Evolutionary conservation across 2,888 invertebrate genomes (phyloP).

Genomic region (Limulus polyphemus): DNA sequence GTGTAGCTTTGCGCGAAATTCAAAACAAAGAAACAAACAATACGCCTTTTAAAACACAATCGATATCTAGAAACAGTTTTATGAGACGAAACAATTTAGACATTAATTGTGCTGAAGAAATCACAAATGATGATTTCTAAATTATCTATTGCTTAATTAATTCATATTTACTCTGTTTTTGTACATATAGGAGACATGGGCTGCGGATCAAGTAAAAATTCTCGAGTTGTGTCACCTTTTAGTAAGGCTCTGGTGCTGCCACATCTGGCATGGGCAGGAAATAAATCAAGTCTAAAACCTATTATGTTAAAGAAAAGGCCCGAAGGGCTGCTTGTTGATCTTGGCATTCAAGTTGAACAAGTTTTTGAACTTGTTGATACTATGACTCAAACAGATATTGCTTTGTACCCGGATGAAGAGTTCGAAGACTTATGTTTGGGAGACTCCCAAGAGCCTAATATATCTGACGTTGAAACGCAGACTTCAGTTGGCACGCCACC

Average conservation of each 20-base stretch:
- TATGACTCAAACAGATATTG: background rate
- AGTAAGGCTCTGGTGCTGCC: slow-evolving; percentile 19
- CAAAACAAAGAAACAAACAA: too few species aligned
- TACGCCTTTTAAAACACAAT: too few species aligned
- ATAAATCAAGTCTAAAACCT: too few species aligned
- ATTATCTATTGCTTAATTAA: too few species aligned
- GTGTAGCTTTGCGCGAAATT: too few species aligned
- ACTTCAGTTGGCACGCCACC: slow-evolving; percentile 9
- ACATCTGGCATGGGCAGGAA: slow-evolving; percentile 8
- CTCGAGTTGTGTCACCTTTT: slow-evolving; percentile 21
- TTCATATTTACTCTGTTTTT: background rate
- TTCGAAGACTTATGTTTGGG: background rate
- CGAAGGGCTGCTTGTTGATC: too few species aligned
- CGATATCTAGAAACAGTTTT: too few species aligned
- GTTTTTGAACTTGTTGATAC: background rate
- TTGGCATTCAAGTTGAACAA: background rate
- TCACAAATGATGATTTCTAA: too few species aligned
- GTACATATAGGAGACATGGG: slow-evolving; percentile 14
- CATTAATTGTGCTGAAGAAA: too few species aligned
- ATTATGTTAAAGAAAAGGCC: too few species aligned
- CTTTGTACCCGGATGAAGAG: background rate
- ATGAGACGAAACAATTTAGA: too few species aligned
- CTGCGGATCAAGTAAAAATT: slow-evolving; percentile 20
- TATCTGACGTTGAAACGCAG: slow-evolving; percentile 18
- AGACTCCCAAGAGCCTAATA: background rate